Conservation (phyloP, 2,888 invertebrate species). For the Epiblema foenella region DNA sequence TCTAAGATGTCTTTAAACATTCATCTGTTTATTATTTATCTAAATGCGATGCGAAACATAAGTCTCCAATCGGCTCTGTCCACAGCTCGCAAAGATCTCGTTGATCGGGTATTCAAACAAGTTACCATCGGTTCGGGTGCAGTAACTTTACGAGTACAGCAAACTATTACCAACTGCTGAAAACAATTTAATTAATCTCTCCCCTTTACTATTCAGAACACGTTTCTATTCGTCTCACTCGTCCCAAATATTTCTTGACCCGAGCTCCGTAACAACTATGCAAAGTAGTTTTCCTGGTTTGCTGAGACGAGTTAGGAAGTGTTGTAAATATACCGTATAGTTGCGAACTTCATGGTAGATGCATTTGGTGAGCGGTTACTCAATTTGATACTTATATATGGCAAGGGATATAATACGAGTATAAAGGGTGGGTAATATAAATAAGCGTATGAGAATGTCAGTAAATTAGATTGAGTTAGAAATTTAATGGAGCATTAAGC, state of each 20-base stretch:
- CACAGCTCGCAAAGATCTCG: background rate
- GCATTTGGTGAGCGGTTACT: background rate
- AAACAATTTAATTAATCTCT: slow-evolving; percentile 45
- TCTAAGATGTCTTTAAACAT: no score
- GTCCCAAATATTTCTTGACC: background rate
- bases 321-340: background rate
- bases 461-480: background rate
- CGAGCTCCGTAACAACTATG: background rate
- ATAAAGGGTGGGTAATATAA: background rate
- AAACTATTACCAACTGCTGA: slow-evolving; percentile 44
- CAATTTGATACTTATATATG: background rate
- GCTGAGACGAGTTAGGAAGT: background rate
- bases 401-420: background rate
- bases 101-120: slow-evolving; percentile 5
- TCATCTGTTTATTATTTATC: no score
- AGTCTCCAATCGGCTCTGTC: slow-evolving; percentile 6
- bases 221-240: background rate
- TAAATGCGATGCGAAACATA: background rate
- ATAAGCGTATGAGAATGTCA: background rate
- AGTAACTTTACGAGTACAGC: slow-evolving; percentile 23
- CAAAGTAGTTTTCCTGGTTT: background rate
- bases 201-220: slow-evolving; percentile 13
- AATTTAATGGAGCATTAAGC: no score
- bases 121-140: slow-evolving; percentile 11
- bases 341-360: background rate